Evolutionary conservation across 2,113 vertebrate genomes (phyloP).

Genomic region (Hirundichthys speculiger): DNA sequence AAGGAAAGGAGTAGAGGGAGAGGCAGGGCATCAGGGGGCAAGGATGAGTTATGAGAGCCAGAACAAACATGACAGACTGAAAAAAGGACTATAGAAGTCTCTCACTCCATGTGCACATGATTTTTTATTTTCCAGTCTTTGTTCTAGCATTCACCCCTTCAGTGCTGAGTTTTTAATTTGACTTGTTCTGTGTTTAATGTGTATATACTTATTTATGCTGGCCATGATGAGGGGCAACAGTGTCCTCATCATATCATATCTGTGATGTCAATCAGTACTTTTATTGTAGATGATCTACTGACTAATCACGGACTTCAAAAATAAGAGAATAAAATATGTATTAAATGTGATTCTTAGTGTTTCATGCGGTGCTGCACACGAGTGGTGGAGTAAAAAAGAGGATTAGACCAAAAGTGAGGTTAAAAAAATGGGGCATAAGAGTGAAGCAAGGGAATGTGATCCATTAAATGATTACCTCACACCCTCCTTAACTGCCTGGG

Average conservation of each 20-base stretch:
- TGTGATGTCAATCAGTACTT: constrained; percentile 2
- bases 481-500: constrained; percentile 12
- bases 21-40: constrained; percentile 65
- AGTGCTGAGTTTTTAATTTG: constrained; percentile 8
- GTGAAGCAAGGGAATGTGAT: constrained; percentile 21
- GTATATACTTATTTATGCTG: constrained; percentile 54
- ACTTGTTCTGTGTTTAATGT: constrained; percentile 23
- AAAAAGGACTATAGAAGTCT: neutral
- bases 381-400: constrained; percentile 3
- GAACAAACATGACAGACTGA: constrained; percentile 30
- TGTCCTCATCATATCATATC: constrained; percentile 2
- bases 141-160: neutral
- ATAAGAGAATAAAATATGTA: constrained; percentile 38
- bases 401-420: constrained; percentile 14
- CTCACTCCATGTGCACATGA: neutral
- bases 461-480: constrained; percentile 38
- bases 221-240: constrained; percentile 32
- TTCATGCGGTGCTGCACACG: neutral
- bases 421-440: constrained; percentile 5
- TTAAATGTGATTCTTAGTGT: constrained; percentile 19
- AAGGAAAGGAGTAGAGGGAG: constrained; percentile 65
- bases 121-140: constrained; percentile 3
- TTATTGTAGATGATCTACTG: constrained; percentile 5
- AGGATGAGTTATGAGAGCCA: constrained; percentile 78
- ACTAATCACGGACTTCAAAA: constrained; percentile 5